These are phyloP conservation scores for Phyllotis vaccarum DNA, from an alignment of 2,797 vertebrate genomes.

Conservation along the genomic window DNA sequence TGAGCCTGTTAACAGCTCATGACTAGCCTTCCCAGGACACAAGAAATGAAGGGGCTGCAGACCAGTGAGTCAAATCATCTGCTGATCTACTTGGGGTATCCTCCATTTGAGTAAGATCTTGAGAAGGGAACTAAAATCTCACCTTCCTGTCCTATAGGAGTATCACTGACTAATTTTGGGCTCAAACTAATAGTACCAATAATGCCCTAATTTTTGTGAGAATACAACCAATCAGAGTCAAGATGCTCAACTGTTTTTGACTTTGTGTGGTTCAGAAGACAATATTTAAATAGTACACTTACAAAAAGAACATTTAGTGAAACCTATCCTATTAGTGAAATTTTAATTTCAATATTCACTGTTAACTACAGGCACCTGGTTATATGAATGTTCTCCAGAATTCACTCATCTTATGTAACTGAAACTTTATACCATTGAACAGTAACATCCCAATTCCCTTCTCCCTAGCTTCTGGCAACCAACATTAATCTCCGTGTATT, in stretches of 20 bases:
- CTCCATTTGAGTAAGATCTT: conserved; percentile 19
- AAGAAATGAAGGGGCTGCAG: not conserved
- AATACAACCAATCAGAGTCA: conserved; percentile 3
- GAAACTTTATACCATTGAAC: not conserved
- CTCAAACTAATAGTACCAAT: not conserved
- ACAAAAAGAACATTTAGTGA: conserved; percentile 5
- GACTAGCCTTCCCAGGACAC: not conserved
- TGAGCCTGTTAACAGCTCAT: not conserved
- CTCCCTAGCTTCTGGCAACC: not conserved
- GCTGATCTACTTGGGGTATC: not conserved
- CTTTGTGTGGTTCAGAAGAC: not conserved
- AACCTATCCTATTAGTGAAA: not conserved
- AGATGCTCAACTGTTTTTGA: not conserved
- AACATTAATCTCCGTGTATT: not conserved
- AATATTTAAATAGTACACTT: not conserved
- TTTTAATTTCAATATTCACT: not conserved
- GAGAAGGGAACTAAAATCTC: not conserved
- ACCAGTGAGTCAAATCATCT: not conserved
- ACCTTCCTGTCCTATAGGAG: not conserved
- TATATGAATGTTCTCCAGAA: not conserved
- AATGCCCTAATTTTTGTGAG: conserved; percentile 2
- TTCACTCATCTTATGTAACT: not conserved
- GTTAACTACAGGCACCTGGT: not conserved
- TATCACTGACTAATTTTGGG: not conserved
- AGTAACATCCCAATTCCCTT: not conserved